Evolutionary conservation across 2,113 vertebrate genomes (phyloP).

Genomic region (Circaetus gallicus): DNA sequence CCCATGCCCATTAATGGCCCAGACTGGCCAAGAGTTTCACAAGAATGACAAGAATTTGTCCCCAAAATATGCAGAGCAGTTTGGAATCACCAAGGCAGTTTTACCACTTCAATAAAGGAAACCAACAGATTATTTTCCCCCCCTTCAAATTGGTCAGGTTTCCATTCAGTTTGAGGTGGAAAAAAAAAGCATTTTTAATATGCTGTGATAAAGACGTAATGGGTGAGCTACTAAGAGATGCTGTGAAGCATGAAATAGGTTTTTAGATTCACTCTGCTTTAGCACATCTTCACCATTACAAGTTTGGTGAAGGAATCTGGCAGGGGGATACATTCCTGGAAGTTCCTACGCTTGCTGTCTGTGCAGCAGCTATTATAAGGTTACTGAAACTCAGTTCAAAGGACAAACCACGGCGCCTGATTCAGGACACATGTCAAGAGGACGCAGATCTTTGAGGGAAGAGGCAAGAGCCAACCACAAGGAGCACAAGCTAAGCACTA

Average conservation of each 20-base stretch:
- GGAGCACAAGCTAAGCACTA: not conserved
- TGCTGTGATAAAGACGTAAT: not conserved
- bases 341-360: not conserved
- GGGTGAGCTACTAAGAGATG: not conserved
- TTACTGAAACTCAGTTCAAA: not conserved
- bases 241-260: not conserved
- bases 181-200: not conserved
- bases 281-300: not conserved
- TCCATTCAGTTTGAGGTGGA: not conserved
- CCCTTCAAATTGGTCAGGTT: not conserved
- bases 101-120: not conserved
- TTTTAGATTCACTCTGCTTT: not conserved
- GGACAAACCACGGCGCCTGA: not conserved
- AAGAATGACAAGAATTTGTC: not conserved
- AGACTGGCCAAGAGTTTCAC: not conserved
- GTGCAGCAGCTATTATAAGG: not conserved
- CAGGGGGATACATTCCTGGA: not conserved
- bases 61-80: not conserved
- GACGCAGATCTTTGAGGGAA: not conserved
- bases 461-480: not conserved
- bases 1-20: not conserved
- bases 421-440: accelerated
- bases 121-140: not conserved
- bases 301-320: not conserved
- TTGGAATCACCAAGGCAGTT: not conserved